Evolutionary conservation across 2,888 invertebrate species (phyloP), one percentile per base, ranked within the genome.

Genomic region (Galerucella calmariensis): DNA sequence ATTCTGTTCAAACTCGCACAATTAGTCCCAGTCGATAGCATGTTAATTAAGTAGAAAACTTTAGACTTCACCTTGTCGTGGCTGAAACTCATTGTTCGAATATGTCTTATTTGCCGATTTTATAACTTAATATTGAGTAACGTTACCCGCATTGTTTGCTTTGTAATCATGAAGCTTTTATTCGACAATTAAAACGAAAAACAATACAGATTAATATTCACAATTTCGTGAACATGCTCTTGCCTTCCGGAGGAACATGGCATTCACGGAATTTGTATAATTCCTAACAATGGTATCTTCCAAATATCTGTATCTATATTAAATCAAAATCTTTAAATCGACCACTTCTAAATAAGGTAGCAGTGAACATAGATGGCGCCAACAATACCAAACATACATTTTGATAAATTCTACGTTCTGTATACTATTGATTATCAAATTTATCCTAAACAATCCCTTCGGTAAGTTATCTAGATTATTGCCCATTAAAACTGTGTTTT

Each of bases 21-120:
- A 79, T 79, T 79, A 79, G 75, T 76, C 72, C 75, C 72, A 79
- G 81, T 81, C 81, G 79, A 79, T 81, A 80, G 79, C 80, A 80
- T 77, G 79, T 79, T 80, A 81, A 82, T 82, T 82, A 82, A 80
- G 79, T 80, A 80, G 79, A 80, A 81, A 82, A 82, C 76, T 82
- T 82, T 77, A 74, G 76, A 79, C 76, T 80, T 80, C 81, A 77
- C 80, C 79, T 77, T 79, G 79, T 80, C 81, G 81, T 81, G 81
- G 81, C 75, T 75, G 48, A 72, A 61, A 75, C 76, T 79, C 78
- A 79, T 81, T 79, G 77, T 79, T 78, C 77, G 76, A 76, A 79
- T 75, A 78, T 79, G 78, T 79, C 78, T 79, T 79, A 79, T 75
- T 79, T 79, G 77, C 76, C 74, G 78, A 80, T 81, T 81, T 81